A percentile compares a stretch with the other conserved stretches of the same genome.
Evolutionary conservation across 2,888 invertebrate genomes (phyloP).

Genomic region (Thysanoteuthis rhombus): DNA sequence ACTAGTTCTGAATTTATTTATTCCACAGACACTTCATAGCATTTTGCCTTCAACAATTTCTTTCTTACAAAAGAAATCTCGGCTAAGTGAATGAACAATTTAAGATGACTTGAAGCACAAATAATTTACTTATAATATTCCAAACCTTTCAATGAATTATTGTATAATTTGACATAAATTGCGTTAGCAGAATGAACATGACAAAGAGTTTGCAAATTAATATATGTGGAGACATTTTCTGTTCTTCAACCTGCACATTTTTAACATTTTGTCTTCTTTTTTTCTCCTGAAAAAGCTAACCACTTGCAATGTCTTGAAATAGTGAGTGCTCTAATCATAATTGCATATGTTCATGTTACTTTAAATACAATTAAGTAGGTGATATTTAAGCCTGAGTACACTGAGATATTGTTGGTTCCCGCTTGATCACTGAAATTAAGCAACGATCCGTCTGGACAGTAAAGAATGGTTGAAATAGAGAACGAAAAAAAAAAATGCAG

Average conservation of each 20-base stretch:
- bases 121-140: conserved; percentile 12
- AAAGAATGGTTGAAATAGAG: too few relatives aligned
- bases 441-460: too few relatives aligned
- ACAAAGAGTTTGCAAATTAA: background rate
- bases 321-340: background rate
- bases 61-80: background rate
- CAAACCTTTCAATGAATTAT: background rate
- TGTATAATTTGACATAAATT: background rate
- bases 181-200: background rate
- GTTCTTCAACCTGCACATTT: background rate
- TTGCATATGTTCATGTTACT: background rate
- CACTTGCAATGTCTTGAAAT: background rate
- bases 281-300: background rate
- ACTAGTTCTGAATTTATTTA: background rate
- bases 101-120: background rate
- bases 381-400: background rate
- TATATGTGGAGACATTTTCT: background rate
- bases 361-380: background rate
- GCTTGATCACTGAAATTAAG: too few relatives aligned
- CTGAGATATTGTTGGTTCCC: too few relatives aligned
- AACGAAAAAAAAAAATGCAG: too few relatives aligned
- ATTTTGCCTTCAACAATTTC: background rate
- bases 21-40: background rate
- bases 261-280: background rate
- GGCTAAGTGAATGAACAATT: background rate